Conservation (phyloP, 2,113 vertebrate species). For the Malurus elegans region DNA sequence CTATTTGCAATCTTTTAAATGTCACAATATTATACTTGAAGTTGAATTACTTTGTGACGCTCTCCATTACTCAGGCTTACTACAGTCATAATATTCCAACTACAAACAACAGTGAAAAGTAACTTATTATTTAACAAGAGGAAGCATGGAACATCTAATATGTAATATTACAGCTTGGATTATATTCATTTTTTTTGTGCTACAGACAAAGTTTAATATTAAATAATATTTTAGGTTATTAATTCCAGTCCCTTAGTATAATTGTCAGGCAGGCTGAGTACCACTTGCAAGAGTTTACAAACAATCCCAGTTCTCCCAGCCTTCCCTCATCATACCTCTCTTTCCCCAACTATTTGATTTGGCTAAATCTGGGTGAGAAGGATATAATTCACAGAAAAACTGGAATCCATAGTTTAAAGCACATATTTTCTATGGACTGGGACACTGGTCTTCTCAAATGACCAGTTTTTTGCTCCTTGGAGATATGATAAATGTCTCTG, state of each 20-base stretch:
- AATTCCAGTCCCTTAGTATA: background rate
- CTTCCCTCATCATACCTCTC: too few relatives aligned
- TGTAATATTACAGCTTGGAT: background rate
- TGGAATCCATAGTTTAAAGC: background rate
- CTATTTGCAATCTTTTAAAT: background rate
- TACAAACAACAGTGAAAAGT: background rate
- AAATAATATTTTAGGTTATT: background rate
- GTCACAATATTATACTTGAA: background rate
- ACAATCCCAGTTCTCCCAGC: background rate
- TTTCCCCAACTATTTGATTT: background rate
- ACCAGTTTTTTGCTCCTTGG: background rate
- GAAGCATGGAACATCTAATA: background rate
- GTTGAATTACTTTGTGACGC: slow-evolving; percentile 4
- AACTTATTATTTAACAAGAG: background rate
- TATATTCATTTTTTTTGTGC: background rate
- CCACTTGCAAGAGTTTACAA: background rate
- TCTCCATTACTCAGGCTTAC: background rate
- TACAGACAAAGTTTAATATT: background rate
- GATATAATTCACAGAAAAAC: background rate
- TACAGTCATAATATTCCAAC: background rate
- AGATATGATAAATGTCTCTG: background rate
- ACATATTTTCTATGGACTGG: background rate
- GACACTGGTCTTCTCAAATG: background rate
- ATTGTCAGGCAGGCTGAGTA: background rate
- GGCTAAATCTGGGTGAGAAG: background rate